A percentile compares a stretch with the other conserved stretches of the same genome.
Evolutionary conservation across 2,113 vertebrate genomes (phyloP).

Genomic region (Clarias batrachus): DNA sequence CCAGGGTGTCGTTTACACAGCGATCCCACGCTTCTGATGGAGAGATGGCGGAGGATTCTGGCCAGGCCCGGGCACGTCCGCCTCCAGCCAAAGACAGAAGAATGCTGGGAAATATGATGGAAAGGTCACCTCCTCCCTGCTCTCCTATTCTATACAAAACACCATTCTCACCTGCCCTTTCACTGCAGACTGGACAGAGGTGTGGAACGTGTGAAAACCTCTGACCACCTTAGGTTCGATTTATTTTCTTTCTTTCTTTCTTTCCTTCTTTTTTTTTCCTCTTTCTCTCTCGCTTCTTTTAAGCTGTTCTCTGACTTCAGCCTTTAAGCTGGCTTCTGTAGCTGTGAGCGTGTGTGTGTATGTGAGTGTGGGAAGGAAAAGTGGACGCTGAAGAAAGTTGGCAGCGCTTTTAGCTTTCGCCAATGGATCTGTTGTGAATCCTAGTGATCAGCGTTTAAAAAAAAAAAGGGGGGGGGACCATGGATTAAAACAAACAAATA

Average conservation of each 20-base stretch:
- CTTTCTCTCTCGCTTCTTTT: neutral
- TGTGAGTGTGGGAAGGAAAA: slow-evolving; percentile 20
- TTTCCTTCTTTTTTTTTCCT: no score
- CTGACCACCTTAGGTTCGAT: neutral
- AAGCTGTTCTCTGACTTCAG: neutral
- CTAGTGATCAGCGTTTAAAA: neutral
- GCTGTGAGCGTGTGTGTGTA: neutral
- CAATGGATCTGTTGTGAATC: slow-evolving; percentile 9
- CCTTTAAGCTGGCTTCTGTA: slow-evolving; percentile 16
- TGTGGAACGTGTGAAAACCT: slow-evolving; percentile 1
- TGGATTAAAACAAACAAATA: no score
- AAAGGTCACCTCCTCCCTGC: slow-evolving; percentile 18
- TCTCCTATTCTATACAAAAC: neutral
- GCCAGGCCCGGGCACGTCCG: slow-evolving; percentile 42
- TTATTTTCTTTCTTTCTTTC: neutral
- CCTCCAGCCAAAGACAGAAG: slow-evolving; percentile 17
- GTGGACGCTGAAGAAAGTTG: neutral
- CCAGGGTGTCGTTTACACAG: slow-evolving; percentile 37
- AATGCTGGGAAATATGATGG: slow-evolving; percentile 40
- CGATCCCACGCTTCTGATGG: slow-evolving; percentile 24
- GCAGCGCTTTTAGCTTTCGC: neutral
- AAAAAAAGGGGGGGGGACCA: no score
- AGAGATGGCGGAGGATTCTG: slow-evolving; percentile 15
- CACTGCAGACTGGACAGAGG: neutral
- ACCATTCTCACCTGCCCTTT: neutral